Conservation (phyloP, 2,113 vertebrate species). For the Oryzias javanicus region DNA sequence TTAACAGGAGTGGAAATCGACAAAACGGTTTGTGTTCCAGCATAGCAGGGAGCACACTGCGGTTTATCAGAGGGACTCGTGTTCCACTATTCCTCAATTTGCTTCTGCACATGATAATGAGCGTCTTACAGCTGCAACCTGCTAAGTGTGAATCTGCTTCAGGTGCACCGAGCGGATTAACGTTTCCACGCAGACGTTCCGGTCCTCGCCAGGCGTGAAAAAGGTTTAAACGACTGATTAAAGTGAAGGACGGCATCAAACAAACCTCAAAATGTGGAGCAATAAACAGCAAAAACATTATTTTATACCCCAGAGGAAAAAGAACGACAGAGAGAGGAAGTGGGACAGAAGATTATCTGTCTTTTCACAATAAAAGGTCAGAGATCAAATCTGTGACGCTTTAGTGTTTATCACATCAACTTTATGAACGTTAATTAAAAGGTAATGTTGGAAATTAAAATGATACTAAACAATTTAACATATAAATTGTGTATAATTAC, state of each 20-base stretch:
- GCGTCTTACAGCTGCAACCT: constrained; percentile 27
- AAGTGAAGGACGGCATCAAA: constrained; percentile 9
- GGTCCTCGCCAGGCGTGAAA: constrained; percentile 11
- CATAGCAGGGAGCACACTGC: not conserved
- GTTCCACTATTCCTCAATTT: constrained; percentile 11
- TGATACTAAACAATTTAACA: too few species aligned
- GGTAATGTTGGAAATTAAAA: too few species aligned
- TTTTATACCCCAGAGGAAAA: constrained; percentile 3
- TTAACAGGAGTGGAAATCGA: too few species aligned
- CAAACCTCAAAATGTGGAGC: constrained; percentile 14
- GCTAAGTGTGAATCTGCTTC: constrained; percentile 21
- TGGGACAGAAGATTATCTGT: constrained; percentile 24
- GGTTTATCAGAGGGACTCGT: constrained; percentile 1
- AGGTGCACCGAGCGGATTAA: constrained; percentile 26
- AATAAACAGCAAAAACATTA: constrained; percentile 22
- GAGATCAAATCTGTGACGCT: constrained; percentile 5
- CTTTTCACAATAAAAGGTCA: constrained; percentile 15
- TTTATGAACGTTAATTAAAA: too few species aligned
- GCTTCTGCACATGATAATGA: not conserved
- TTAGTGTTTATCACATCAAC: constrained; percentile 12
- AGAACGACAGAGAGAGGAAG: constrained; percentile 4
- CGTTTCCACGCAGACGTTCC: constrained; percentile 31
- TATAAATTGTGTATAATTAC: too few species aligned
- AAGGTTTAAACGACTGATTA: not conserved
- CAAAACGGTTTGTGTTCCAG: too few species aligned